Conservation (phyloP, 2,113 vertebrate species). For the Cheirogaleus medius region DNA sequence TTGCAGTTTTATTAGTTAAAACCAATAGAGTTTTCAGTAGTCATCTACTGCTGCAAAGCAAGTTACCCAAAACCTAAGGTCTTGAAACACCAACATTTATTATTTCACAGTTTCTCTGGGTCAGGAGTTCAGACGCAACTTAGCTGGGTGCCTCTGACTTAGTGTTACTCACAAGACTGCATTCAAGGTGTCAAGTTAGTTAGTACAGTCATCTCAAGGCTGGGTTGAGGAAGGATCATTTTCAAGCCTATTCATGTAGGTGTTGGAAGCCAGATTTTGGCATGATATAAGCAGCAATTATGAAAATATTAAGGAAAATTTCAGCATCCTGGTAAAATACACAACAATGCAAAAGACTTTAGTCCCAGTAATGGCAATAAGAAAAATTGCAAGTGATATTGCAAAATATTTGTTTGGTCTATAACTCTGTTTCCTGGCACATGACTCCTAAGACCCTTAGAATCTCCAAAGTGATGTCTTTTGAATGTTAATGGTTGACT, state of each 20-base stretch:
- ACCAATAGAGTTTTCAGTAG: background rate
- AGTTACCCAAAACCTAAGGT: background rate
- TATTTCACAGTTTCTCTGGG: background rate
- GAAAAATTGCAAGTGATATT: background rate
- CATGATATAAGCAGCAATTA: background rate
- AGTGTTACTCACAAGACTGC: background rate
- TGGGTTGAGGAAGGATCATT: background rate
- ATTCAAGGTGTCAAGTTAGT: background rate
- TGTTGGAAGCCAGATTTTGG: background rate
- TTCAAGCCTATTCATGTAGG: background rate
- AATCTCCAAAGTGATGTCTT: background rate
- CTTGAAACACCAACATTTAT: background rate
- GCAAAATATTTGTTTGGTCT: background rate
- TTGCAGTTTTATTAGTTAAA: background rate
- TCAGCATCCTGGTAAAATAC: background rate
- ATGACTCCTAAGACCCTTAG: background rate
- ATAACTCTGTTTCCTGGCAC: background rate
- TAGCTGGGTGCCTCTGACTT: background rate
- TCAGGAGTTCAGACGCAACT: background rate
- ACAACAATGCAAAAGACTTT: background rate
- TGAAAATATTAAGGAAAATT: background rate
- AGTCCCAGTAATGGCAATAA: no score
- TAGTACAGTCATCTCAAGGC: background rate
- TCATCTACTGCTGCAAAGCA: background rate
- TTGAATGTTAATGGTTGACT: background rate